Percentiles rank a stretch among this genome's conserved stretches.
phyloP scores from a whole-genome alignment of 2,113 vertebrate species.

The Athene noctua region DNA sequence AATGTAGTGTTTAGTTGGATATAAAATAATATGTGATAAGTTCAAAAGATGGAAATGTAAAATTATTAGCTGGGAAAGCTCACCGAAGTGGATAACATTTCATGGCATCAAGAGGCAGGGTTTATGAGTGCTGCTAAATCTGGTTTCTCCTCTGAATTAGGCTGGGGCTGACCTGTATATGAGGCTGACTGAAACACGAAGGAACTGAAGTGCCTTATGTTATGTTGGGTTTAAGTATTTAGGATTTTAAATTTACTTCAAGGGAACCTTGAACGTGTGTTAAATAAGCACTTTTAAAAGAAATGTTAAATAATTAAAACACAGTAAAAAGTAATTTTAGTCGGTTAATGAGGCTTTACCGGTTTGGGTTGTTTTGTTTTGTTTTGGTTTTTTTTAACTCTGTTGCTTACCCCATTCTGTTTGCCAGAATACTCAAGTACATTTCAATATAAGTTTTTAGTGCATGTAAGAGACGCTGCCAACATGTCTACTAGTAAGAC shows the following conservation, averaged over 20 bases:
- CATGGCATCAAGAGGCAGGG: background rate
- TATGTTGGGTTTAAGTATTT: background rate
- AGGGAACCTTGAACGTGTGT: background rate
- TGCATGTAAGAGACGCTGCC: background rate
- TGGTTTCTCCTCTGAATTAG: accelerated
- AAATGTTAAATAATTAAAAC: background rate
- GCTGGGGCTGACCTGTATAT: background rate
- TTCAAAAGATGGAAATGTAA: background rate
- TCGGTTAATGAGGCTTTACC: background rate
- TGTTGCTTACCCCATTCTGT: background rate
- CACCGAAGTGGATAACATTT: accelerated
- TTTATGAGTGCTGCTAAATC: background rate
- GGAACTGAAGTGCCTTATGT: background rate
- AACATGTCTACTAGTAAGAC: background rate
- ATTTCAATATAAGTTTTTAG: background rate
- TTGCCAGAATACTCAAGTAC: background rate
- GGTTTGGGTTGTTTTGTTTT: background rate
- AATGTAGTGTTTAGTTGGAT: background rate
- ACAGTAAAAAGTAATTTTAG: background rate
- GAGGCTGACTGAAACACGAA: background rate
- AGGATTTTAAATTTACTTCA: background rate
- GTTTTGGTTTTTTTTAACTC: background rate
- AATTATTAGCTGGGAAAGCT: background rate
- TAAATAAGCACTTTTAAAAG: background rate
- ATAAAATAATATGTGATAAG: background rate